A percentile compares a stretch with the other conserved stretches of the same genome.
Evolutionary conservation across 64 coral and sea anemone genomes (phyloP).

Genomic region (Porites lutea): DNA sequence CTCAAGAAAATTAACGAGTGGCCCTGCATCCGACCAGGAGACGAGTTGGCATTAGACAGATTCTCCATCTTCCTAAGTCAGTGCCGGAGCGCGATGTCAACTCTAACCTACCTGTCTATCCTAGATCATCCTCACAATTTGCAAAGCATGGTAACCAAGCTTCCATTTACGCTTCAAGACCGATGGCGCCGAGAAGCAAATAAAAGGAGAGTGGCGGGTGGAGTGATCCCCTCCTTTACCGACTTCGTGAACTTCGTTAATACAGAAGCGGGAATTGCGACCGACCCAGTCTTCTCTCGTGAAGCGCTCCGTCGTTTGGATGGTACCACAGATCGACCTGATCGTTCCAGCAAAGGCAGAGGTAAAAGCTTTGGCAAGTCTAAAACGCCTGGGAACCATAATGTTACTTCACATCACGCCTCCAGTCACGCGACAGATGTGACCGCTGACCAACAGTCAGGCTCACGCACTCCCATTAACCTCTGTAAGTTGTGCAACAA

Average conservation of each 20-base stretch:
- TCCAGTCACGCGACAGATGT: no score
- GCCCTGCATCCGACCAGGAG: slow-evolving; percentile 36
- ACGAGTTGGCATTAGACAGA: slow-evolving; percentile 24
- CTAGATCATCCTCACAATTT: slow-evolving; percentile 70
- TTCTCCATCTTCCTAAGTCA: not conserved
- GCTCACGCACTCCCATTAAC: no score
- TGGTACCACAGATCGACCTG: no score
- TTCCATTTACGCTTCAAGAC: slow-evolving; percentile 62
- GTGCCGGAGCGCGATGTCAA: not conserved
- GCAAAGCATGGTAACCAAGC: slow-evolving; percentile 52
- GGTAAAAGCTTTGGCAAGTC: no score
- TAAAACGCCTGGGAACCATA: no score
- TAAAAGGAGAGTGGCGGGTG: no score
- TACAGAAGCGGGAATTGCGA: slow-evolving; percentile 47
- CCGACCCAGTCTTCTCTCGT: slow-evolving; percentile 12
- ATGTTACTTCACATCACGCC: no score
- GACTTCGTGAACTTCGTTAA: slow-evolving; percentile 2
- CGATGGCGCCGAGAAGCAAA: no score
- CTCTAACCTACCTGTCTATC: slow-evolving; percentile 1
- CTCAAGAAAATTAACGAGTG: slow-evolving; percentile 52
- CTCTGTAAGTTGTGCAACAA: no score
- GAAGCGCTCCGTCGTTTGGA: slow-evolving; percentile 32
- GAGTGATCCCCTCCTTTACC: not conserved
- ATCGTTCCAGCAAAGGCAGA: no score
- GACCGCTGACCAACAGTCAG: no score